Conservation (phyloP, 2,888 invertebrate genomes). For the Eupithecia vulgata region DNA sequence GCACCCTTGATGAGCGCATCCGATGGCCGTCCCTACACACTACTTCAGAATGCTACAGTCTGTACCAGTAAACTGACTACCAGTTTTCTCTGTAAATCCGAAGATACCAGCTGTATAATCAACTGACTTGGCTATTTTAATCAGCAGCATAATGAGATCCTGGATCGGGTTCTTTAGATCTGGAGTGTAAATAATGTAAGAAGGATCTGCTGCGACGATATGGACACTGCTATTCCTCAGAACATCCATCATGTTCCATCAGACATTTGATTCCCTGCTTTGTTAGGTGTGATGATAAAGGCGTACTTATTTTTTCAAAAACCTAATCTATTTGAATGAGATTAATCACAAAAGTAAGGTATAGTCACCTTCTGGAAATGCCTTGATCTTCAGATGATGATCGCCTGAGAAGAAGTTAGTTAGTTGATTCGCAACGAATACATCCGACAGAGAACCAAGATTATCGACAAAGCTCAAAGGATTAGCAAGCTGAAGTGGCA, state of each 20-base stretch:
- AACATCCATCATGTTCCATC: too few species aligned
- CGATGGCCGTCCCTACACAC: too few species aligned
- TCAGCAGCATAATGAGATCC: constrained; percentile 30
- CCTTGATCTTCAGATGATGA: neutral
- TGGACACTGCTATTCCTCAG: neutral
- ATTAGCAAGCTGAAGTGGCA: too few species aligned
- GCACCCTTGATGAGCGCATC: too few species aligned
- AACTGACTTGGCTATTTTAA: constrained; percentile 27
- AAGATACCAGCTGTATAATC: constrained; percentile 29
- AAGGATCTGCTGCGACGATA: neutral
- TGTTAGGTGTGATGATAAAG: neutral
- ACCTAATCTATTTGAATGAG: neutral
- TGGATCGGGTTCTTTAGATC: constrained; percentile 28
- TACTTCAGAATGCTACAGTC: too few species aligned
- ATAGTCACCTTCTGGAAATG: neutral
- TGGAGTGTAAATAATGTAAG: constrained; percentile 11
- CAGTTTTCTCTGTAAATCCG: constrained; percentile 12
- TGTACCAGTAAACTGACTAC: neutral
- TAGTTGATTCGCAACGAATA: too few species aligned
- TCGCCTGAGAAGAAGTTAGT: neutral
- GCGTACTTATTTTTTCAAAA: too few species aligned
- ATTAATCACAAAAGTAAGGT: neutral
- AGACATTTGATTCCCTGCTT: neutral
- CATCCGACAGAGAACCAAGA: too few species aligned
- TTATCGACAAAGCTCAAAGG: too few species aligned